Base-by-base conservation (phyloP, 2,888 invertebrate species). In the Pandemis cinnamomeana region DNA sequence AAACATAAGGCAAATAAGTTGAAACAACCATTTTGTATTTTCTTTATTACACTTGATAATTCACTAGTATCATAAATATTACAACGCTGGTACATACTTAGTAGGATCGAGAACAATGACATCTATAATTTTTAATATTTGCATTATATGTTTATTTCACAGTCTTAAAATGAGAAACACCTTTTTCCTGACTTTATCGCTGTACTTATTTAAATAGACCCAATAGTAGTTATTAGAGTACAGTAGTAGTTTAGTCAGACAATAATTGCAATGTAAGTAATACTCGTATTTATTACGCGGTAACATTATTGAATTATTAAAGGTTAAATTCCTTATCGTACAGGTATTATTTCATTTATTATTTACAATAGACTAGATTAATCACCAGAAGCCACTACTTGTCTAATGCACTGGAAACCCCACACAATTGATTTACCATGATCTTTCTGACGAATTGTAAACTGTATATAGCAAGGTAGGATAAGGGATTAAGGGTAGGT, bases 311-410 rank as follows among this genome's bases (percentile, higher is more conserved):
- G 48, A 11, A 48, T 10, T 11, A 5, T 48, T 48, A 11, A 11
- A 48, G 3, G 5, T 11, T 48, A 10, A 11, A 48, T 48, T 48
- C 13, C 48, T 13, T 48, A 48, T 48, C 7, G 5, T 62, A 62
- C 42, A 61, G n/a, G 36, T n/a, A 61, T 61, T 20, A 20, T 20
- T 36, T 36, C 27, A 36, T 36, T 36, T 36, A 64, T 48, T 64
- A 64, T 64, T 27, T 48, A 64, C 64, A 64, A 0, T 13, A 27
- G 27, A 64, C 48, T 64, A 64, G 48, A 48, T 64, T 58, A 11
- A 55, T 55, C 8, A 58, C 27, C 55, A 55, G 2, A 6, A 10
- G 27, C 27, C 27, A 36, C 27, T 36, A 36, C 27, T 36, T 36
- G 27, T 36, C 27, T 36, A 36, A 36, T 36, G 27, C 27, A 36